A percentile compares a stretch with the other conserved stretches of the same genome.
phyloP scores from a whole-genome alignment of 1,140 invertebrate genomes.

The Coelopa frigida region DNA sequence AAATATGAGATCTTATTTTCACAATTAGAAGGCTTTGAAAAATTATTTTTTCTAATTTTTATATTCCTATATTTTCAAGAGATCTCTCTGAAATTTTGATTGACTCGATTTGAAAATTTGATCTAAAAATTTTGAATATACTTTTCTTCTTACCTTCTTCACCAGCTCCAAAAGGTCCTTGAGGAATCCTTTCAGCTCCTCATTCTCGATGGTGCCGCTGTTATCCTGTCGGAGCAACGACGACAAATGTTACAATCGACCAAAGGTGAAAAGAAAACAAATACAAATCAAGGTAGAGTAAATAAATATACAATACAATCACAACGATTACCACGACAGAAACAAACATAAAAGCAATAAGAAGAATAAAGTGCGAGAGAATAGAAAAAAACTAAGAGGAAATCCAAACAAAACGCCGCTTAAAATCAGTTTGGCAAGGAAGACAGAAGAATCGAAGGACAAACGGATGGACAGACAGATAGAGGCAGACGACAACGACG shows the following conservation, averaged over 20 bases:
- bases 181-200: constrained; percentile 83
- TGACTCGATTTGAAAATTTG: background rate
- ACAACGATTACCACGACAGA: background rate
- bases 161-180: constrained; percentile 88
- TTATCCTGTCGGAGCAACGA: constrained; percentile 63
- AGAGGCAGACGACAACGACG: too few species aligned
- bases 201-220: constrained; percentile 89
- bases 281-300: background rate
- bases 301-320: background rate
- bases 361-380: too few species aligned
- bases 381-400: too few species aligned
- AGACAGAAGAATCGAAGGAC: too few species aligned
- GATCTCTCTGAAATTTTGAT: background rate
- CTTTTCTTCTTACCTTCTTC: constrained; percentile 74
- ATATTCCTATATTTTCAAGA: too few species aligned
- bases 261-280: constrained; percentile 6
- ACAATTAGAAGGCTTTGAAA: background rate
- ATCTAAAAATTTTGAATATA: background rate
- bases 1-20: background rate
- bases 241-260: constrained; percentile 4
- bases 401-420: too few species aligned
- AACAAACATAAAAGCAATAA: constrained; percentile 8
- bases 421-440: too few species aligned
- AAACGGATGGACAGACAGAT: too few species aligned
- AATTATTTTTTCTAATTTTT: background rate